These are phyloP conservation scores for Pampus argenteus DNA, from an alignment of 2,797 vertebrate species.

Conservation along the genomic window DNA sequence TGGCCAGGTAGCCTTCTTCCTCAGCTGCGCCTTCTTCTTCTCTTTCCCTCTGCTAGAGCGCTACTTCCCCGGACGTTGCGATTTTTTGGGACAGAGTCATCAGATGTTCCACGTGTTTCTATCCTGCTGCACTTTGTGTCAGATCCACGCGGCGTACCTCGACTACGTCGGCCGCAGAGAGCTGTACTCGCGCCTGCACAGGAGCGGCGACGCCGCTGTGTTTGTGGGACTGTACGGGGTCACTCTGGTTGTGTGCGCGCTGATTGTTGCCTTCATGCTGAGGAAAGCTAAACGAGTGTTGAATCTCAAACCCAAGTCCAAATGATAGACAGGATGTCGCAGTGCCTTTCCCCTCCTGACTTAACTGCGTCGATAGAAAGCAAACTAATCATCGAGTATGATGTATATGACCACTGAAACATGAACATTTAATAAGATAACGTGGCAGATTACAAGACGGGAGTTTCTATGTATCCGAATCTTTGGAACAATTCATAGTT, in stretches of 20 bases:
- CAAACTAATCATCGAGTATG: slow-evolving; percentile 9
- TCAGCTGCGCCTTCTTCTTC: slow-evolving; percentile 89
- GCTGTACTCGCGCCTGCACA: slow-evolving; percentile 86
- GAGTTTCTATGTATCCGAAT: neutral
- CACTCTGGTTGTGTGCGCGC: slow-evolving; percentile 74
- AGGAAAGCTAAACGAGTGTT: slow-evolving; percentile 81
- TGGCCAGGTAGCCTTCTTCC: slow-evolving; percentile 88
- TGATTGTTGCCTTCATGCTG: slow-evolving; percentile 83
- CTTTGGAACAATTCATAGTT: neutral
- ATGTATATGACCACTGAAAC: neutral
- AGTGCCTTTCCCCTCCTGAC: slow-evolving; percentile 29
- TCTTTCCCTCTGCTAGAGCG: slow-evolving; percentile 88
- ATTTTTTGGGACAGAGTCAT: slow-evolving; percentile 91
- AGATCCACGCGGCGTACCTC: slow-evolving; percentile 89
- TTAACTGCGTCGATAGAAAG: slow-evolving; percentile 9
- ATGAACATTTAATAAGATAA: neutral
- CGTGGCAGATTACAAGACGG: neutral
- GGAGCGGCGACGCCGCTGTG: slow-evolving; percentile 70
- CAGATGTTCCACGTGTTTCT: slow-evolving; percentile 92
- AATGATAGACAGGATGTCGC: slow-evolving; percentile 29
- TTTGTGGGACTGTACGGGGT: slow-evolving; percentile 83
- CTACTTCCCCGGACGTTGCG: slow-evolving; percentile 89
- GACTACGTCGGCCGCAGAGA: slow-evolving; percentile 85
- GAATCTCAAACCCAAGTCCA: slow-evolving; percentile 70
- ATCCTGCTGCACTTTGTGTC: slow-evolving; percentile 90